These are phyloP conservation scores for Teleogryllus occipitalis DNA, from an alignment of 1,140 invertebrate species.

Conservation along the genomic window DNA sequence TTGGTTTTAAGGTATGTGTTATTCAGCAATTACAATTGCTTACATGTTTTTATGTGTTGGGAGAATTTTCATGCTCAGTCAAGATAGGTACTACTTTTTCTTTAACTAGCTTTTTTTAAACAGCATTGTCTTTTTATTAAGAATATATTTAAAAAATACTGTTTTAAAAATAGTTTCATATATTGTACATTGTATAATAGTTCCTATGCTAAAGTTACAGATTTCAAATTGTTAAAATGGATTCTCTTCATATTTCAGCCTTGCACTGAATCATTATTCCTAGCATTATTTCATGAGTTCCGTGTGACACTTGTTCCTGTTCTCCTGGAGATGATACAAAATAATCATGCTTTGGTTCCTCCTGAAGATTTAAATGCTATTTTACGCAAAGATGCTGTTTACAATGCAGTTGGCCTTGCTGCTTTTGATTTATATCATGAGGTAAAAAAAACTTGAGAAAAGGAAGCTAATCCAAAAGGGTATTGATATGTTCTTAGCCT, in stretches of 20 bases:
- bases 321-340: constrained; percentile 59
- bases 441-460: constrained; percentile 38
- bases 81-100: no score
- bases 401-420: constrained; percentile 84
- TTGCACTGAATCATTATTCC: constrained; percentile 78
- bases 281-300: constrained; percentile 75
- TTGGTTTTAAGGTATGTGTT: no score
- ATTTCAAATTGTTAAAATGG: background rate
- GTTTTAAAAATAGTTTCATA: background rate
- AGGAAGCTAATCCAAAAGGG: no score
- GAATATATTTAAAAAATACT: no score
- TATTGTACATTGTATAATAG: background rate
- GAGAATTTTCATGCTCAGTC: no score
- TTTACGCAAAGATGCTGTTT: constrained; percentile 87
- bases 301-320: constrained; percentile 59
- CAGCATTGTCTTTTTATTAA: no score
- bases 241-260: constrained; percentile 44
- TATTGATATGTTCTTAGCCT: no score
- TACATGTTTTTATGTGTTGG: no score
- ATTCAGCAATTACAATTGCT: no score
- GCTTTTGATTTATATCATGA: constrained; percentile 88
- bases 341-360: constrained; percentile 50
- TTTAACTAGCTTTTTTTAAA: no score
- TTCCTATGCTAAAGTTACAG: background rate
- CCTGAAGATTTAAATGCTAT: constrained; percentile 65